Evolutionary conservation across 92 coral and sea anemone genomes (phyloP).

Genomic region (Galaxea fascicularis): DNA sequence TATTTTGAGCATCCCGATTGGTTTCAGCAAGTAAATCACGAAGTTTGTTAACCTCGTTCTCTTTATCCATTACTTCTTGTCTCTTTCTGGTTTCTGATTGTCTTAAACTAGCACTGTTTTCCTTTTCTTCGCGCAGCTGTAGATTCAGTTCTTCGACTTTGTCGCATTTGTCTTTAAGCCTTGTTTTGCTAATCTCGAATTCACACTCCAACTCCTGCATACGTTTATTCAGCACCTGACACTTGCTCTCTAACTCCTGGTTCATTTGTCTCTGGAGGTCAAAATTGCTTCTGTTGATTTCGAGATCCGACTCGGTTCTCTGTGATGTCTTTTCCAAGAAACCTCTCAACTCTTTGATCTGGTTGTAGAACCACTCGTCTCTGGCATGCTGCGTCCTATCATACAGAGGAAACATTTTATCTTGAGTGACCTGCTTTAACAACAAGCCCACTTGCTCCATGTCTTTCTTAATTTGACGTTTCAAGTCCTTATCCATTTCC

Average conservation of each 20-base stretch:
- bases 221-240: not conserved
- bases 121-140: slow-evolving; percentile 1
- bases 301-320: not conserved
- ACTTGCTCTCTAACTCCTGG: slow-evolving; percentile 3
- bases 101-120: not conserved
- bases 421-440: not conserved
- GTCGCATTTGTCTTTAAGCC: not conserved
- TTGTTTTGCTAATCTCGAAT: not conserved
- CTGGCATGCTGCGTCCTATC: not conserved
- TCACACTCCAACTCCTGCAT: not conserved
- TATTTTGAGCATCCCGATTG: not conserved
- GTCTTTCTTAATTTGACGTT: not conserved
- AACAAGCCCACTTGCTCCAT: not conserved
- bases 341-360: not conserved
- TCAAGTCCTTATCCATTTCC: not conserved
- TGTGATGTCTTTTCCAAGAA: not conserved
- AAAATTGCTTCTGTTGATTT: not conserved
- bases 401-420: not conserved
- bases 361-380: not conserved
- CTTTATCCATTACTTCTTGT: not conserved
- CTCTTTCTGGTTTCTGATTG: not conserved
- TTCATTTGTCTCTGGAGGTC: not conserved
- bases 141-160: not conserved
- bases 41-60: not conserved
- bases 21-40: not conserved